Conservation (phyloP, 2,113 vertebrate genomes). For the Perca flavescens region DNA sequence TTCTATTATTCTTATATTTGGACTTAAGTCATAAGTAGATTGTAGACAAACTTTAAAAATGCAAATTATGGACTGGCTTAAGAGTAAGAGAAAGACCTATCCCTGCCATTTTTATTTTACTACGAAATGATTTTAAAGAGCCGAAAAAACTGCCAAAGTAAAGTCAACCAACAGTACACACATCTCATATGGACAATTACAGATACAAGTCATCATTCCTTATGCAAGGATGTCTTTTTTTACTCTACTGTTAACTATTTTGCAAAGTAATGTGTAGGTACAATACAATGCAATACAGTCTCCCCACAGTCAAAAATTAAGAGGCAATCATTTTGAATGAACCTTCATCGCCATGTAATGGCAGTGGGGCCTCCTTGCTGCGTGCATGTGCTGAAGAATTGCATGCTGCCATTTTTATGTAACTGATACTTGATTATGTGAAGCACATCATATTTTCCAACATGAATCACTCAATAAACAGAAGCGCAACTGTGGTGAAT, state of each 20-base stretch:
- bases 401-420: constrained; percentile 39
- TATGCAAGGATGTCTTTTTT: background rate
- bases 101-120: background rate
- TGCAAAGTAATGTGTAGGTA: background rate
- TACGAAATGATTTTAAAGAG: background rate
- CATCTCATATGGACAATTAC: background rate
- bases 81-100: background rate
- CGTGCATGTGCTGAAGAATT: constrained; percentile 44
- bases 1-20: background rate
- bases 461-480: constrained; percentile 54
- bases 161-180: background rate
- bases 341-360: constrained; percentile 56
- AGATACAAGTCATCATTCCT: background rate
- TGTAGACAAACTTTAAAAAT: background rate
- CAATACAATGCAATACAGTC: background rate
- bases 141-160: background rate
- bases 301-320: constrained; percentile 49
- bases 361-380: constrained; percentile 11
- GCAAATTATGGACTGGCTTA: background rate
- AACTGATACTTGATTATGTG: constrained; percentile 51
- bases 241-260: background rate
- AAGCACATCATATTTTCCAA: constrained; percentile 48
- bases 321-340: constrained; percentile 56
- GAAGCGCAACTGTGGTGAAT: constrained; percentile 52
- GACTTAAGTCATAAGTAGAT: background rate